Evolutionary conservation across 2,113 vertebrate species (phyloP), one percentile per base, ranked within the genome.

Genomic region (Rhinogobius similis): DNA sequence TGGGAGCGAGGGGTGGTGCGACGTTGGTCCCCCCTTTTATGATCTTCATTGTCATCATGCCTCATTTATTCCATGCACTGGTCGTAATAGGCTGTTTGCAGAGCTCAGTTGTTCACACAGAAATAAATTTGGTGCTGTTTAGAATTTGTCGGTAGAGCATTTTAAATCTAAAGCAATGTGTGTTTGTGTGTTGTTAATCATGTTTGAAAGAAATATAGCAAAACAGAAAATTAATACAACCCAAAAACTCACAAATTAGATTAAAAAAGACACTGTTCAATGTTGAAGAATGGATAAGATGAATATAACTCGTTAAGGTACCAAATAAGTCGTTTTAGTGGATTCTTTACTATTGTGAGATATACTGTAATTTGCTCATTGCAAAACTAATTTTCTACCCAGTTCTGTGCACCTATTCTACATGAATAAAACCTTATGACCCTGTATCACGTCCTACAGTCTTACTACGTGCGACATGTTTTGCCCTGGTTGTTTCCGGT

Each of bases 31-130:
- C 29, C 29, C 50, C 12, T 59, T 58, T 58, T 61, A 61, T 36
- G 29, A 61, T 61, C 29, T 38, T 61, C 32, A 61, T 38, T 61
- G 29, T n/a, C 16, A n/a, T n/a, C 29, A 38, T 11, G 29, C 29
- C 27, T 61, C 58, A 61, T 61, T 61, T 61, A 36, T 20, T 32
- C 56, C 27, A 36, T 32, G 56, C 27, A 32, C 16, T 32, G 27
- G 5, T n/a, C 20, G 10, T 61, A 61, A 61, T 36, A n/a, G 56
- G 29, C 53, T 56, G 24, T 61, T 61, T 61, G 58, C 58, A 61
- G 58, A 16, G 29, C 58, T 36, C 58, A 32, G 20, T 59, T 32
- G 26, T 61, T 61, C 58, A 61, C 58, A 38, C 29, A 38, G 58
- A n/a, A 21, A 61, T 61, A 12, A 2, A 61, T 38, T n/a, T 36